phyloP scores from a whole-genome alignment of 2,113 vertebrate species.

The Sander lucioperca region DNA sequence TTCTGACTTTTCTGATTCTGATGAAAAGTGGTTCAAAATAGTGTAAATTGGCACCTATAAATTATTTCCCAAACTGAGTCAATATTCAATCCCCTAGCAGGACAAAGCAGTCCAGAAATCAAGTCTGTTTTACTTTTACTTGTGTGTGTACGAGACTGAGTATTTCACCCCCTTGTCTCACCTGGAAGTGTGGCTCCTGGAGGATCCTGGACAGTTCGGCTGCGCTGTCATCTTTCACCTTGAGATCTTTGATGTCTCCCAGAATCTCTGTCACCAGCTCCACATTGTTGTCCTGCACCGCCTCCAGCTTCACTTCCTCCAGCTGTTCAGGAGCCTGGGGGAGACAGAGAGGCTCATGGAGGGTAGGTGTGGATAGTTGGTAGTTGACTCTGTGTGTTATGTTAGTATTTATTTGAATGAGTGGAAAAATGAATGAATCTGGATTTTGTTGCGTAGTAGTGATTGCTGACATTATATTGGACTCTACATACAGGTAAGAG shows the following conservation, averaged over 20 bases:
- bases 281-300: slow-evolving; percentile 97
- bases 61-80: neutral
- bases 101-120: neutral
- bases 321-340: slow-evolving; percentile 92
- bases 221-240: slow-evolving; percentile 89
- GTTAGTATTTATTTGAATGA: neutral
- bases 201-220: slow-evolving; percentile 93
- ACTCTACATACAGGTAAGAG: neutral
- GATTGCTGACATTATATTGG: neutral
- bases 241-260: slow-evolving; percentile 92
- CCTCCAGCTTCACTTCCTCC: slow-evolving; percentile 97
- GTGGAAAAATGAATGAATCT: neutral
- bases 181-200: slow-evolving; percentile 98
- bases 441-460: neutral
- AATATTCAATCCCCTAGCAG: slow-evolving; percentile 4
- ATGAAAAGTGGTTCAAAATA: neutral
- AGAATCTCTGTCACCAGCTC: slow-evolving; percentile 97
- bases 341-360: slow-evolving; percentile 29
- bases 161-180: slow-evolving; percentile 47
- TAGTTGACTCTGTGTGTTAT: neutral
- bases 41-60: neutral
- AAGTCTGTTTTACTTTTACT: neutral
- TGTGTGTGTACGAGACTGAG: neutral
- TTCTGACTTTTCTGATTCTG: too few species aligned
- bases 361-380: neutral